These are phyloP conservation scores for Drosophila basisetae DNA, from an alignment of 2,888 invertebrate species.

Conservation along the genomic window DNA sequence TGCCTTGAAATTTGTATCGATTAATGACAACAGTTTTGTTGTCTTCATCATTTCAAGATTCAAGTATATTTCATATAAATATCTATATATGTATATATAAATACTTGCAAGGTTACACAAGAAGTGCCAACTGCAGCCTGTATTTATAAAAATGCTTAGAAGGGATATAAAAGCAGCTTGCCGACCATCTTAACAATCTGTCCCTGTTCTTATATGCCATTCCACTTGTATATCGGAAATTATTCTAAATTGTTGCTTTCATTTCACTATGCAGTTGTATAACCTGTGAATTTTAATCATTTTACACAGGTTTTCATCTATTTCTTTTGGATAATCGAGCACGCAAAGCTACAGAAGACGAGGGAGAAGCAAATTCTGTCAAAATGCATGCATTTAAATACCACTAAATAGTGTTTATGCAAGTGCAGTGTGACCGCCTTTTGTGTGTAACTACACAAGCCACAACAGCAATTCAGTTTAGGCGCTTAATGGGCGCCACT, in stretches of 20 bases:
- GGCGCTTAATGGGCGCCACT: conserved; percentile 62
- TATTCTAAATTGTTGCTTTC: neutral
- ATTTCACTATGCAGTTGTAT: neutral
- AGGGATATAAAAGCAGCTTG: neutral
- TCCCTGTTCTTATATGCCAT: too few relatives aligned
- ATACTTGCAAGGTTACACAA: too few relatives aligned
- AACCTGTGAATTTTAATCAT: neutral
- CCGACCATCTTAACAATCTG: neutral
- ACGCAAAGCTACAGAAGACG: neutral
- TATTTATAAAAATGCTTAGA: too few relatives aligned
- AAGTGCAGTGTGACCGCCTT: conserved; percentile 55
- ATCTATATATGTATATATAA: too few relatives aligned
- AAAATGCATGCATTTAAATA: neutral
- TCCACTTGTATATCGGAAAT: neutral
- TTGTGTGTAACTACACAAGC: conserved; percentile 46
- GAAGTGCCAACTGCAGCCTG: neutral
- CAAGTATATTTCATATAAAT: neutral
- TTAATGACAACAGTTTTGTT: neutral
- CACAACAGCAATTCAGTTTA: conserved; percentile 21
- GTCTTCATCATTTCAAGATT: neutral
- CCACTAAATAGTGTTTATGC: conserved; percentile 27
- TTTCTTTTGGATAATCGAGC: neutral
- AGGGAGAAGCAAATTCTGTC: neutral
- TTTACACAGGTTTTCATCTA: neutral
- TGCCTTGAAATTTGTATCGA: neutral